A percentile compares a stretch with the other conserved stretches of the same genome.
phyloP scores from a whole-genome alignment of 1,140 invertebrate genomes.

The Drosophila aff. region DNA sequence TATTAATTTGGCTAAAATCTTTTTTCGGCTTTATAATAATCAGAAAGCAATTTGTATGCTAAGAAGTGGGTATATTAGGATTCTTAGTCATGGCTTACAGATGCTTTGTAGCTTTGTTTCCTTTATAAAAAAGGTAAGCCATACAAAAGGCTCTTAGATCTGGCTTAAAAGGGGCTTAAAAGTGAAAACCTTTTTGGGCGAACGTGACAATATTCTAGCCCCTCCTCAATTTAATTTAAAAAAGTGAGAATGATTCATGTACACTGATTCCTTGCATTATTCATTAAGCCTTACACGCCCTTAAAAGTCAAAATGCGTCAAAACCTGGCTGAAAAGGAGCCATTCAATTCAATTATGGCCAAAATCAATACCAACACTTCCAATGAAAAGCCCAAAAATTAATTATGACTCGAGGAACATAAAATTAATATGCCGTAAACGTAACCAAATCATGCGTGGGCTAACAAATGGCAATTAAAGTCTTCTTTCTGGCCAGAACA shows the following conservation, averaged over 20 bases:
- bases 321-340: conserved; percentile 7
- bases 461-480: conserved; percentile 45
- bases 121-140: background rate
- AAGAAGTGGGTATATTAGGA: conserved; percentile 4
- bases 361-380: conserved; percentile 15
- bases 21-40: conserved; percentile 27
- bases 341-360: conserved; percentile 27
- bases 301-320: conserved; percentile 53
- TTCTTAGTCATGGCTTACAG: conserved; percentile 3
- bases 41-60: conserved; percentile 55
- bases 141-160: background rate
- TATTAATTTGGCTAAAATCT: conserved; percentile 6
- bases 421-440: conserved; percentile 67
- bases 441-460: conserved; percentile 58
- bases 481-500: conserved; percentile 17
- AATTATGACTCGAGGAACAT: conserved; percentile 54
- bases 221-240: conserved; percentile 8
- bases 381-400: conserved; percentile 66
- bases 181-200: conserved; percentile 22
- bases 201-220: conserved; percentile 40
- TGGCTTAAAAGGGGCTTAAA: conserved; percentile 1
- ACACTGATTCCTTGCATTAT: conserved; percentile 57
- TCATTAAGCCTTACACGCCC: conserved; percentile 51
- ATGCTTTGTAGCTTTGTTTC: background rate
- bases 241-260: conserved; percentile 67